Percentiles rank a stretch among this genome's conserved stretches.
phyloP scores from a whole-genome alignment of 2,113 vertebrate species.

The Salvator merianae region DNA sequence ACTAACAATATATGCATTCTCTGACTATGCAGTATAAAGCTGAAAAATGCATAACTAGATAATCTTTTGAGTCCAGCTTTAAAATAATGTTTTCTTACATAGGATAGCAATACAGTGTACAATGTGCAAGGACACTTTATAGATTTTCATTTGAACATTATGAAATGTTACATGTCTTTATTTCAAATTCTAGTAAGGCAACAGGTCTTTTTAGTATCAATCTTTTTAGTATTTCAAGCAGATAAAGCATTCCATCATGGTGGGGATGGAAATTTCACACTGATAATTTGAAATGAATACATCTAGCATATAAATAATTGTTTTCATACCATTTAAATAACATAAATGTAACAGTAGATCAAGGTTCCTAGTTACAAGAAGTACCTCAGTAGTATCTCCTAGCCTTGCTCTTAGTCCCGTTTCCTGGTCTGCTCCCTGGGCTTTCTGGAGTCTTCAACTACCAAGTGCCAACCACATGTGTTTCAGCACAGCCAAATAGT shows the following conservation, averaged over 20 bases:
- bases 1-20: conserved; percentile 53
- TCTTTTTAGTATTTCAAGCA: neutral
- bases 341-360: no score
- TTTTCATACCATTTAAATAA: no score
- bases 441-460: no score
- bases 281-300: no score
- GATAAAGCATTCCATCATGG: neutral
- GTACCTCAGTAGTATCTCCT: no score
- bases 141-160: neutral
- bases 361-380: no score
- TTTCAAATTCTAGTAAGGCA: neutral
- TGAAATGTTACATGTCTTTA: neutral
- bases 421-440: no score
- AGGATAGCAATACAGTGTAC: neutral
- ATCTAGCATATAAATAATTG: no score
- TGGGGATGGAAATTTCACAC: no score
- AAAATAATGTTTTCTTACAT: neutral
- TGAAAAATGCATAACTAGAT: conserved; percentile 33
- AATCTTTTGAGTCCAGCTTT: conserved; percentile 14
- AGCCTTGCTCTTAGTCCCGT: no score
- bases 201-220: neutral
- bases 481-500: no score
- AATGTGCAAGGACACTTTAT: neutral
- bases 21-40: conserved; percentile 42
- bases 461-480: no score